A percentile compares a stretch with the other conserved stretches of the same genome.
Evolutionary conservation across 2,888 invertebrate genomes (phyloP).

Genomic region (Syrphus vitripennis): DNA sequence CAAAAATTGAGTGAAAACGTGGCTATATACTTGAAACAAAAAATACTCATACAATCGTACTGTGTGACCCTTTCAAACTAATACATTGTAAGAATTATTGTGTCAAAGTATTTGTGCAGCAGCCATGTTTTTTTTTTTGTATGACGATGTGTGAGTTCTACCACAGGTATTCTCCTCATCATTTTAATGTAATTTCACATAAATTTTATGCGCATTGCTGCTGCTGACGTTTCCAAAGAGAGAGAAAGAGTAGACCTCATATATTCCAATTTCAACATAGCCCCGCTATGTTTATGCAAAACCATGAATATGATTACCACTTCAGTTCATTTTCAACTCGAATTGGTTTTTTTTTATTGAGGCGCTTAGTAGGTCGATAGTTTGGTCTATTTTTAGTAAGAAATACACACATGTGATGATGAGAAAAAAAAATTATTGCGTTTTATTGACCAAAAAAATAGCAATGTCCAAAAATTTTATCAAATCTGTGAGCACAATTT

Average conservation of each 20-base stretch:
- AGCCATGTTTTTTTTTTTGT: conserved; percentile 64
- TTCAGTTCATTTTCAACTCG: background rate
- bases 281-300: conserved; percentile 2
- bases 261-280: conserved; percentile 3
- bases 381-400: background rate
- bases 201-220: conserved; percentile 34
- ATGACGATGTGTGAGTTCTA: conserved; percentile 23
- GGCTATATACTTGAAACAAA: conserved; percentile 7
- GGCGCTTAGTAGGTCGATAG: background rate
- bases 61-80: background rate
- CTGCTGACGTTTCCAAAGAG: background rate
- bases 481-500: too few species aligned
- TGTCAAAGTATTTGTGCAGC: conserved; percentile 34
- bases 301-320: conserved; percentile 6
- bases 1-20: conserved; percentile 56
- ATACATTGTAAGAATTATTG: background rate
- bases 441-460: too few species aligned
- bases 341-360: background rate
- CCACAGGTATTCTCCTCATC: conserved; percentile 31
- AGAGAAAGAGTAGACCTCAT: background rate
- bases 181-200: conserved; percentile 1
- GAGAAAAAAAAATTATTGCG: background rate
- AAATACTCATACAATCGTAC: background rate
- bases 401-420: background rate
- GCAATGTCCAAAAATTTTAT: too few species aligned